A percentile compares a stretch with the other conserved stretches of the same genome.
These are phyloP conservation scores for Enteromius trimaculatus DNA, from an alignment of 2,797 vertebrate genomes.

Conservation along the genomic window DNA sequence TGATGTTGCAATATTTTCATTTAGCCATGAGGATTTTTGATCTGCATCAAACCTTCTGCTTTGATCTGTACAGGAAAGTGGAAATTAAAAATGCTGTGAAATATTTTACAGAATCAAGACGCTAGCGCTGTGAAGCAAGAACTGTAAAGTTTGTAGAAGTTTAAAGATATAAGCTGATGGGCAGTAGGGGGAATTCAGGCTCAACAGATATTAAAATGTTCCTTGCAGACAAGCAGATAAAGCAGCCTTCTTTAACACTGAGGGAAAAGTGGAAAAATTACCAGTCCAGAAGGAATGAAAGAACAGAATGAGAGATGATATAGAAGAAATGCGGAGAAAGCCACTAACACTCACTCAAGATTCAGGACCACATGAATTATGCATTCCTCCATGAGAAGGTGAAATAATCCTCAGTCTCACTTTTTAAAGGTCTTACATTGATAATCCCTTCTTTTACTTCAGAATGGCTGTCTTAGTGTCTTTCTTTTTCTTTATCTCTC, in stretches of 20 bases:
- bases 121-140: neutral
- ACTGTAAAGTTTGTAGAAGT: conserved; percentile 13
- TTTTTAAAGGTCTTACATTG: conserved; percentile 54
- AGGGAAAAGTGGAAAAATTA: conserved; percentile 19
- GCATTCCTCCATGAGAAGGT: conserved; percentile 53
- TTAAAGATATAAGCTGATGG: conserved; percentile 32
- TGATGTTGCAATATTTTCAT: conserved; percentile 10
- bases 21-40: neutral
- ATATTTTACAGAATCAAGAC: neutral
- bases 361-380: conserved; percentile 52
- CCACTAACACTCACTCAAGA: conserved; percentile 31
- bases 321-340: conserved; percentile 39
- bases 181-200: conserved; percentile 24
- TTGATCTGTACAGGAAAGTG: conserved; percentile 4
- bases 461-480: conserved; percentile 33
- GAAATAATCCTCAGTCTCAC: conserved; percentile 53
- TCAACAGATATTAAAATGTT: conserved; percentile 51
- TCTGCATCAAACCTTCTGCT: neutral
- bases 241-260: conserved; percentile 8
- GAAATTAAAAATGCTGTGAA: conserved; percentile 16
- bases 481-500: conserved; percentile 25
- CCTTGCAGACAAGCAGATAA: conserved; percentile 35
- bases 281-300: conserved; percentile 41
- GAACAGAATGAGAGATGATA: conserved; percentile 49
- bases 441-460: conserved; percentile 51